Percentiles rank a stretch among this genome's conserved stretches.
These are phyloP conservation scores for Abscondita cerata DNA, from an alignment of 2,888 invertebrate species.

Conservation along the genomic window DNA sequence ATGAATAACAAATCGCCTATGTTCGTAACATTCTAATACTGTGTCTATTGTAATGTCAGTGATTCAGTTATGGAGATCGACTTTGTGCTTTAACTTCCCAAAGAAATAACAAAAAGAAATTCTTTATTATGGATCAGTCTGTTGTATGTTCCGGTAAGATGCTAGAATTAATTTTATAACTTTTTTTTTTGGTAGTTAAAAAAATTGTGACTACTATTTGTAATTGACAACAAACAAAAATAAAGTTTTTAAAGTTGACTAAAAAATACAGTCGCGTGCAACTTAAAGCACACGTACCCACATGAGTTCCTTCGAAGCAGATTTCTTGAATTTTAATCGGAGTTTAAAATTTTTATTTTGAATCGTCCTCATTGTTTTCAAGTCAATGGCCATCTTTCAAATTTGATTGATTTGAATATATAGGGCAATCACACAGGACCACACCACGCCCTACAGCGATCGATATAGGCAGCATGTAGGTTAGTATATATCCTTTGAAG, in stretches of 20 bases:
- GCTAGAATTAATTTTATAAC: no score
- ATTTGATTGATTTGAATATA: conserved; percentile 48
- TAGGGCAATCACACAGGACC: conserved; percentile 48
- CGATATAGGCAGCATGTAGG: conserved; percentile 52
- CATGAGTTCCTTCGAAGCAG: conserved; percentile 4
- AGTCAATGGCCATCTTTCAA: conserved; percentile 37
- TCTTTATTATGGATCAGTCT: conserved; percentile 54
- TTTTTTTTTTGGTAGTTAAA: not conserved
- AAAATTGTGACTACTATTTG: not conserved
- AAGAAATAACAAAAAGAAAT: conserved; percentile 40
- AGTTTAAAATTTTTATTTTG: conserved; percentile 11
- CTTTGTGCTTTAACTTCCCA: conserved; percentile 44
- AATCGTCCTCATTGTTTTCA: conserved; percentile 24
- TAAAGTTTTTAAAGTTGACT: conserved; percentile 2
- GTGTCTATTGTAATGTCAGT: conserved; percentile 51
- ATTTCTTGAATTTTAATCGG: not conserved
- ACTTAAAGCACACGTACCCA: not conserved
- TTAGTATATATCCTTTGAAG: conserved; percentile 50
- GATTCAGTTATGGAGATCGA: conserved; percentile 49
- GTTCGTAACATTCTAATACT: conserved; percentile 38
- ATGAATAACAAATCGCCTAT: conserved; percentile 41
- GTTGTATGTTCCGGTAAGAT: conserved; percentile 55
- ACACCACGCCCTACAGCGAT: conserved; percentile 53
- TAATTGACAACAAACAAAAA: not conserved
- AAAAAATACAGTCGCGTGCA: not conserved